Percentiles rank a stretch among this genome's conserved stretches.
Evolutionary conservation across 2,888 invertebrate genomes (phyloP).

Genomic region (Drosophila fungiperda): DNA sequence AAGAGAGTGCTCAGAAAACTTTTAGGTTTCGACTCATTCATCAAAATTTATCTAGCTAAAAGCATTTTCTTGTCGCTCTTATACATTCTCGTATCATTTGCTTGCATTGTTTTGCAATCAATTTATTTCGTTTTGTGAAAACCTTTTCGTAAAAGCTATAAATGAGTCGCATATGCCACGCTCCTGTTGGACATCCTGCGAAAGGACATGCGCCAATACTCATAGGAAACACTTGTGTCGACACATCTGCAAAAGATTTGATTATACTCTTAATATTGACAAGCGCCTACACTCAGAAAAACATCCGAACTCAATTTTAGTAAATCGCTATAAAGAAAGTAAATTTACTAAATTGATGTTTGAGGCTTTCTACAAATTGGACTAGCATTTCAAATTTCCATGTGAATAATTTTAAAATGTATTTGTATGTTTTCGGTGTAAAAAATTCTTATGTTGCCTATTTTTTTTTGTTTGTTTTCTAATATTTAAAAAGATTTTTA

Average conservation of each 20-base stretch:
- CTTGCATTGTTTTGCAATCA: conserved; percentile 59
- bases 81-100: conserved; percentile 59
- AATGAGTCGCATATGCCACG: conserved; percentile 69
- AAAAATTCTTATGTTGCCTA: no score
- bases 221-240: conserved; percentile 59
- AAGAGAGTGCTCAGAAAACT: conserved; percentile 15
- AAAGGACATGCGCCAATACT: conserved; percentile 57
- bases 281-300: conserved; percentile 9
- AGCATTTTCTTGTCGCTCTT: conserved; percentile 70
- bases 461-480: neutral
- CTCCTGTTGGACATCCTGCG: conserved; percentile 12
- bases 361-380: neutral
- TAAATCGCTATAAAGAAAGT: neutral
- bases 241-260: conserved; percentile 73
- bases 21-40: conserved; percentile 20
- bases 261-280: conserved; percentile 64
- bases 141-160: conserved; percentile 30
- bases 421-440: no score
- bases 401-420: no score
- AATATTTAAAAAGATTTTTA: neutral
- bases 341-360: neutral
- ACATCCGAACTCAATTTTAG: neutral
- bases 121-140: conserved; percentile 21
- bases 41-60: conserved; percentile 57
- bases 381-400: no score